Conservation (phyloP, 2,113 vertebrate genomes). For the Campylomormyrus tamandua region DNA sequence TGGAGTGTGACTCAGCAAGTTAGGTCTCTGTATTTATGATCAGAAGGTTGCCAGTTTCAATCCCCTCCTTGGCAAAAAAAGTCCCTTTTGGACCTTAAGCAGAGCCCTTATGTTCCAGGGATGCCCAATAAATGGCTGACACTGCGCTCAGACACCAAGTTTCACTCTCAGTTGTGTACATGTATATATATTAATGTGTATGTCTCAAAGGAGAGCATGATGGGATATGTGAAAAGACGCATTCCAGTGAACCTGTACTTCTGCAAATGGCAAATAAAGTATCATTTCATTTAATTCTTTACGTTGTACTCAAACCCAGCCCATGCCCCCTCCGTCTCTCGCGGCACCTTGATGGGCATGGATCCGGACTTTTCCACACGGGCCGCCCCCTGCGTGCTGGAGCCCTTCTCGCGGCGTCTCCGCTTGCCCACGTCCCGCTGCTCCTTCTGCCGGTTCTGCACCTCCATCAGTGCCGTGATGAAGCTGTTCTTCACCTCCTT, state of each 20-base stretch:
- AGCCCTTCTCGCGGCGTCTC: constrained; percentile 73
- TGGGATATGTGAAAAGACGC: background rate
- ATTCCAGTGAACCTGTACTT: background rate
- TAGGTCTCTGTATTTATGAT: background rate
- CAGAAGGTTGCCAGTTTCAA: background rate
- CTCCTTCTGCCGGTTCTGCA: constrained; percentile 89
- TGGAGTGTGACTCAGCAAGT: background rate
- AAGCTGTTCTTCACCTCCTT: constrained; percentile 93
- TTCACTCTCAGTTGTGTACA: background rate
- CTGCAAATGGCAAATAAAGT: background rate
- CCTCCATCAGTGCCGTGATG: constrained; percentile 83
- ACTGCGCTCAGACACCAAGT: background rate
- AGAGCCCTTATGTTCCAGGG: background rate
- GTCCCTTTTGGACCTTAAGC: background rate
- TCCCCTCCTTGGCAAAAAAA: background rate
- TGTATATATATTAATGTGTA: background rate
- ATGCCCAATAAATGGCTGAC: background rate
- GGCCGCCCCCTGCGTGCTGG: constrained; percentile 68
- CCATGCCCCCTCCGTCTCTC: background rate
- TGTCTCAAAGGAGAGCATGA: background rate
- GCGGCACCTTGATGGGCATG: constrained; percentile 79
- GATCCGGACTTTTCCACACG: constrained; percentile 64
- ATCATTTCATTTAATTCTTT: background rate
- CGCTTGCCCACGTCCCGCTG: constrained; percentile 77
- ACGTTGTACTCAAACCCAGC: background rate